Conservation (phyloP, 2,113 vertebrate species). For the Pollachius pollachius region DNA sequence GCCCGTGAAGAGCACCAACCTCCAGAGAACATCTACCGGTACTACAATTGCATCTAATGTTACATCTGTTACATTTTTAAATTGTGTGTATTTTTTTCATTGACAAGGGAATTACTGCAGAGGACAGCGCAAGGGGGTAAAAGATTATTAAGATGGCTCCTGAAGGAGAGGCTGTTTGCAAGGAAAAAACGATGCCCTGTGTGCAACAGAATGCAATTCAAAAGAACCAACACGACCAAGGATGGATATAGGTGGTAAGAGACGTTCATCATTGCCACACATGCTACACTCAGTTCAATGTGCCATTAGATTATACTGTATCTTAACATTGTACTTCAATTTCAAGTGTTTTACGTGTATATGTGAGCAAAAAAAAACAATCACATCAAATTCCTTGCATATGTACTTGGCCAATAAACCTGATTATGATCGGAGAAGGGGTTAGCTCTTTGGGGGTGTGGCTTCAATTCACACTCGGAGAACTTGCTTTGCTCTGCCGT, state of each 20-base stretch:
- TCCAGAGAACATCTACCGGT: too few relatives aligned
- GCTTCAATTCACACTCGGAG: not conserved
- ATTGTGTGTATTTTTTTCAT: not conserved
- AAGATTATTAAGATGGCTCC: not conserved
- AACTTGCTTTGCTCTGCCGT: not conserved
- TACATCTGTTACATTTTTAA: not conserved
- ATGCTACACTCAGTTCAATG: not conserved
- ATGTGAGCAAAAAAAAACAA: not conserved
- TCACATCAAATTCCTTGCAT: not conserved
- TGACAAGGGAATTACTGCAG: not conserved
- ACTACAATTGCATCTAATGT: not conserved
- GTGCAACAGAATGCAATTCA: not conserved
- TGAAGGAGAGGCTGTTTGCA: not conserved
- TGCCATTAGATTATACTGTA: not conserved
- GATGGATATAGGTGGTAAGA: not conserved
- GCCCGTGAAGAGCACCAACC: too few relatives aligned
- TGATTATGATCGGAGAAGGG: not conserved
- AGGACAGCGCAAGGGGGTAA: not conserved
- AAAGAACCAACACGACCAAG: not conserved
- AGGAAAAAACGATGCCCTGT: not conserved
- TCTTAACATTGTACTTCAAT: not conserved
- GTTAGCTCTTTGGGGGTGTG: not conserved
- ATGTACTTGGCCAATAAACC: not conserved
- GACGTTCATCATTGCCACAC: not conserved
- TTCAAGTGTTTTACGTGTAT: not conserved